phyloP scores from a whole-genome alignment of 2,113 vertebrate species.

The Mustelus asterias region DNA sequence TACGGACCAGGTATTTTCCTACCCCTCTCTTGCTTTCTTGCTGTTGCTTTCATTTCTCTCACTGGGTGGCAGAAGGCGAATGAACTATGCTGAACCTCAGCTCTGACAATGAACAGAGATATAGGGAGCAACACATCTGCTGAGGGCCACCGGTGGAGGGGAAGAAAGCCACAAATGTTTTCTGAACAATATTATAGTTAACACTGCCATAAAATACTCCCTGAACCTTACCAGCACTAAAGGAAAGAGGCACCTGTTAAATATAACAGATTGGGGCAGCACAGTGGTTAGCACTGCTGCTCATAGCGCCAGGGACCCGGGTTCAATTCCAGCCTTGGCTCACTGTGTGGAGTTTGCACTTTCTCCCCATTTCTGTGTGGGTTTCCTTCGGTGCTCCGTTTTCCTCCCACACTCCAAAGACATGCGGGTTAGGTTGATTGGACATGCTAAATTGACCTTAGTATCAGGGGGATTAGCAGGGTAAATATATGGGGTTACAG shows the following conservation, averaged over 20 bases:
- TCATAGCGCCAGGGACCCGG: too few relatives aligned
- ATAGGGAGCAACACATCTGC: neutral
- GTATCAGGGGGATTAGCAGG: too few relatives aligned
- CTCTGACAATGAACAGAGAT: neutral
- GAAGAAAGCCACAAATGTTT: neutral
- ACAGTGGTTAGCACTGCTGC: too few relatives aligned
- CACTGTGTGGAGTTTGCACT: too few relatives aligned
- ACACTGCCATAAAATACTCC: neutral
- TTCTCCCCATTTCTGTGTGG: too few relatives aligned
- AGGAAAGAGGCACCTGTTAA: neutral
- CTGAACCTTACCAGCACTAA: neutral
- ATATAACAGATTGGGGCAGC: neutral
- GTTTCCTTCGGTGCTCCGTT: too few relatives aligned
- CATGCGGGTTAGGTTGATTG: too few relatives aligned
- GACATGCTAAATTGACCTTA: too few relatives aligned
- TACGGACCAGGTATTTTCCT: neutral
- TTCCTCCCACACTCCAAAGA: too few relatives aligned
- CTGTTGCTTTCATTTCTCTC: neutral
- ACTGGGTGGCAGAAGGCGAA: neutral
- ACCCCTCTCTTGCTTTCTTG: neutral
- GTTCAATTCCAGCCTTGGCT: too few relatives aligned
- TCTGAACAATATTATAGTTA: neutral
- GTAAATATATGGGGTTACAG: too few relatives aligned
- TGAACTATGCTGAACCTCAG: neutral
- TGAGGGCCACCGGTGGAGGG: neutral